Conservation (phyloP, 2,797 vertebrate genomes). For the Diplodus sargus region DNA sequence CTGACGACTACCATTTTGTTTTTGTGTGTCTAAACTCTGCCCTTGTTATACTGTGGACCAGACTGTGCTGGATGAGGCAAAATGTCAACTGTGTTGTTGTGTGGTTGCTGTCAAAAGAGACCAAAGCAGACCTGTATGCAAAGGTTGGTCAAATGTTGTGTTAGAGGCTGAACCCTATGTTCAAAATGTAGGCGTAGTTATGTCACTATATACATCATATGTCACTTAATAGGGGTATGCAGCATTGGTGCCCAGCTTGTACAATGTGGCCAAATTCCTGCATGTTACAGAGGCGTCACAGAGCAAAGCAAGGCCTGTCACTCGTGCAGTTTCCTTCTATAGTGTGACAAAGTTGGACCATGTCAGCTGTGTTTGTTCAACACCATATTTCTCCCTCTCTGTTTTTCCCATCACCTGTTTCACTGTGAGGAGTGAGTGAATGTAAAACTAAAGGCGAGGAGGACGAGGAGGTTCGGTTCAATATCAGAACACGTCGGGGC, state of each 20-base stretch:
- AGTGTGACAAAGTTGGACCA: constrained; percentile 15
- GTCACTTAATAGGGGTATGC: not conserved
- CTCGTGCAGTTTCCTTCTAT: constrained; percentile 29
- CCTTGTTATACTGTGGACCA: constrained; percentile 18
- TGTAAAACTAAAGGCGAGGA: constrained; percentile 88
- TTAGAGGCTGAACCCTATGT: constrained; percentile 53
- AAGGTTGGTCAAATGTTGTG: constrained; percentile 12
- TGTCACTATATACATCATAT: not conserved
- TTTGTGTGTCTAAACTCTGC: constrained; percentile 1
- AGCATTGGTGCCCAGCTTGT: constrained; percentile 31
- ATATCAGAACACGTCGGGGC: constrained; percentile 77
- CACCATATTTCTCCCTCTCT: constrained; percentile 80
- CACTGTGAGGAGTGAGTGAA: constrained; percentile 95
- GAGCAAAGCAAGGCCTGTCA: constrained; percentile 19
- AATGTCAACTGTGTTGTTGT: not conserved
- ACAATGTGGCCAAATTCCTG: constrained; percentile 27
- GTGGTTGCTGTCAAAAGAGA: constrained; percentile 26
- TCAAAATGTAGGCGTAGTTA: not conserved
- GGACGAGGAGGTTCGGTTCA: constrained; percentile 85
- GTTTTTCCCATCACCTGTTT: constrained; percentile 89
- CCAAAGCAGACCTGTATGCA: constrained; percentile 43
- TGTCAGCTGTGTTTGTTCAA: constrained; percentile 74
- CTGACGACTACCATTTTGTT: constrained; percentile 1
- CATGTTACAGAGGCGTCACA: constrained; percentile 14
- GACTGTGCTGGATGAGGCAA: constrained; percentile 39